These are phyloP conservation scores for Merops nubicus DNA, from an alignment of 2,113 vertebrate species.

Conservation along the genomic window DNA sequence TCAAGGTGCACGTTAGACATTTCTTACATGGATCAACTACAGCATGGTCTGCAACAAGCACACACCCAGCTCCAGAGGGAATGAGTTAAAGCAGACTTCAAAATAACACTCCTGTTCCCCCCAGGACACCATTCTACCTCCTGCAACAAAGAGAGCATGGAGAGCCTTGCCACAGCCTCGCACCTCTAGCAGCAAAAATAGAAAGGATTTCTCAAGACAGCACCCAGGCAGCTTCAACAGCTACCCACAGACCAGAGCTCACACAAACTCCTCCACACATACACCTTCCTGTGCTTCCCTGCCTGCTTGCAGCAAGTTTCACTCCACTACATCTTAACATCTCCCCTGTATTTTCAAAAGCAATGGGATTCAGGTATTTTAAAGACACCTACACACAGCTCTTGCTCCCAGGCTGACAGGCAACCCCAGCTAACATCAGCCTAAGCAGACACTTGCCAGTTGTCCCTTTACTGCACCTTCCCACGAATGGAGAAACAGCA, in stretches of 20 bases:
- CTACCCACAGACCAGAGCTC: neutral
- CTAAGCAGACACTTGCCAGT: fast-evolving
- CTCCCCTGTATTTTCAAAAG: fast-evolving
- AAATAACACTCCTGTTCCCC: fast-evolving
- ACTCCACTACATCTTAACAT: neutral
- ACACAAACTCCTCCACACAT: fast-evolving
- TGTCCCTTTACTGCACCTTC: fast-evolving
- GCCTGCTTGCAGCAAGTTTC: fast-evolving
- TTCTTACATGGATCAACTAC: neutral
- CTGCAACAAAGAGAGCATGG: too few relatives aligned
- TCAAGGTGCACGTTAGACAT: neutral
- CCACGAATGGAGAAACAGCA: fast-evolving
- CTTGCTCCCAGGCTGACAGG: neutral
- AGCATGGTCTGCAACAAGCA: fast-evolving
- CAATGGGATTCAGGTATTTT: fast-evolving
- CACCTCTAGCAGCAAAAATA: neutral
- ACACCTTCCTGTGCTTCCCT: neutral
- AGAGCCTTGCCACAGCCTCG: neutral
- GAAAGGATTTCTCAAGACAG: fast-evolving
- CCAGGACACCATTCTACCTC: too few relatives aligned
- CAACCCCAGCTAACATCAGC: too few relatives aligned
- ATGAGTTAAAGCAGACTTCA: neutral
- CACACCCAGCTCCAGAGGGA: neutral
- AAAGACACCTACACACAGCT: fast-evolving
- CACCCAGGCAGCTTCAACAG: neutral